Evolutionary conservation across 2,113 vertebrate species (phyloP), one percentile per base, ranked within the genome.

Genomic region (Dendrocopos noguchii): DNA sequence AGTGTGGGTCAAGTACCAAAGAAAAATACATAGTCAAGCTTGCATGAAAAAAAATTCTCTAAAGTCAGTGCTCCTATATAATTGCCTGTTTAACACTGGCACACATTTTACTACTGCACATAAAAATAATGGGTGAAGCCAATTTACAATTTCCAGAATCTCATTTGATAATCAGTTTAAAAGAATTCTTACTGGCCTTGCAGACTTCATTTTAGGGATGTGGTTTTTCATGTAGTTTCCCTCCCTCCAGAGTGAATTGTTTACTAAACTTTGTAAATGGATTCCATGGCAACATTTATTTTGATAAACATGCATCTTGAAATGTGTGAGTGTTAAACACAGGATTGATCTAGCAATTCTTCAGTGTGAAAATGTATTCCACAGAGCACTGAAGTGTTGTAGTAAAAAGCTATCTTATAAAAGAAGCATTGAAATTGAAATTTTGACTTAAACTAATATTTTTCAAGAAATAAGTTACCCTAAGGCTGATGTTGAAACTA

Each of bases 81-180:
- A 82, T 90, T 91, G 72, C 27, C 10, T 60, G 2, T 88, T 27
- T 59, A 79, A 1, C 63, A 70, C 15, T 57, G 50, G 6, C 29
- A 59, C 15, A 70, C 18, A 25, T 44, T 88, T 87, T 42, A 20
- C 16, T 75, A n/a, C 19, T 66, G 7, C 12, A 25, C n/a, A 19
- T 72, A 84, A 94, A 95, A 95, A 39, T 66, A 84, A 86, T 42
- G 24, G 16, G 24, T 70, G 59, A 90, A 72, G 4, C 5, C 36
- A 91, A 74, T 82, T 92, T 85, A 63, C 21, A 56, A 14, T 76
- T 93, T 94, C 77, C 75, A 89, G 72, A 91, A 56, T 85, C 60
- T 89, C 5, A 71, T 89, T 80, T 89, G 15, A 66, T 85, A 74
- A 63, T 47, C 28, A 27, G 24, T 71, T 90, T 50, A 50, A 78